Evolutionary conservation across 2,888 invertebrate genomes (phyloP), one percentile per base, ranked within the genome.

Genomic region (Epistrophe grossulariae): DNA sequence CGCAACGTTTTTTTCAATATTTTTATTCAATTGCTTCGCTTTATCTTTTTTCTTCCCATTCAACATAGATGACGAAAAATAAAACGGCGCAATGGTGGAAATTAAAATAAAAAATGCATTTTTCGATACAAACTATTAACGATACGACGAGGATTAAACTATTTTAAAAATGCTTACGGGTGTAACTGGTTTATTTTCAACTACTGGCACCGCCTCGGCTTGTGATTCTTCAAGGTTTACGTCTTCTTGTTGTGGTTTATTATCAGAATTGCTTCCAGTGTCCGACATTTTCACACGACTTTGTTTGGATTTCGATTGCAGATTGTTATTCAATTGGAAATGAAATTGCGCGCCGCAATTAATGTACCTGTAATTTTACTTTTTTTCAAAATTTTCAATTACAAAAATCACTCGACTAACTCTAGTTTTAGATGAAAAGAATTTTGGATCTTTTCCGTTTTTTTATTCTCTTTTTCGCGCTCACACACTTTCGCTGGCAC

Each of bases 101-200:
- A 59, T 40, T 15, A 15, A 28, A 62, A 31, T 43, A 50, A 66
- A 79, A 72, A 76, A 52, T 72, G 64, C 80, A 64, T 45, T 64
- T 60, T 64, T 45, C 4, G n/a, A n/a, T 31, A 13, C 5, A 57
- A 55, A 28, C 17, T 45, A 31, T 19, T 35, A 59, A 48, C 5
- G n/a, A 35, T 15, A 45, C 13, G 11, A 60, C 9, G 11, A 59
- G 8, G 6, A 59, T 72, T 59, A 17, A 70, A 50, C 60, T 35
- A 43, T 59, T 71, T 71, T 79, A 11, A 19, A 45, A 76, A 83
- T 87, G 74, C 87, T 64, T 79, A 87, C 87, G 87, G 87, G 87
- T 83, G 87, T 87, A 76, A 83, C 87, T 87, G 83, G 87, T 83
- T 87, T 87, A 87, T 74, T 82, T 76, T 87, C 83, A 52, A 79